Evolutionary conservation across 2,888 invertebrate genomes (phyloP), one percentile per base, ranked within the genome.

Genomic region (Nephrotoma appendiculata): DNA sequence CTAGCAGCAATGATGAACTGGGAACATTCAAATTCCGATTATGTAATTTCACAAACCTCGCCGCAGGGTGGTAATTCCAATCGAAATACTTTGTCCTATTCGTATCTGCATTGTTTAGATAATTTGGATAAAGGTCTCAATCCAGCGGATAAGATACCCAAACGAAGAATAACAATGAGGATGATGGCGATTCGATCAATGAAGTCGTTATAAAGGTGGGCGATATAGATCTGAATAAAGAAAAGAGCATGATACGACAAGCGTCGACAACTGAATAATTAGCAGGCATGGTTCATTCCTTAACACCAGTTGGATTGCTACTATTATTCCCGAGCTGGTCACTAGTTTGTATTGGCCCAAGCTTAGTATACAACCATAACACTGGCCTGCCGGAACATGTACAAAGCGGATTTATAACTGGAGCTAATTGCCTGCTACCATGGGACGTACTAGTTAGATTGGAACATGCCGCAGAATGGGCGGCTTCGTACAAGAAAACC

Each of bases 281-380:
- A 45, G 96, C 97, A 0, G 97, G 97, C 86, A 97, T 99, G 97
- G 93, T 98, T 86, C 97, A 98, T 90, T 93, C 94, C 0, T 94
- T 93, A 88, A 96, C 96, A 86, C 96, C 97, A 0, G 91, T 93
- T 0, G 93, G 95, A 0, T 92, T 97, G 57, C 92, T 98, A 88
- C 98, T 98, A 0, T 94, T 95, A 88, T 98, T 96, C 92, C 95
- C 97, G 0, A 97, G 97, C 89, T 99, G 98, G 98, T 95, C 97
- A 7, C 92, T 99, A 86, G 94, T 97, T 48, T 98, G 97, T 90
- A 93, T 98, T 6, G 99, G 99, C 0, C 95, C 97, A 0, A 97
- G 97, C 83, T 96, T 96, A 87, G 93, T 97, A 43, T 99, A 99
- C 92, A 97, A 96, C 86, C 98, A 98, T 91, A 95, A 95, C 90